These are phyloP conservation scores for Otolemur crassicaudatus DNA, from an alignment of 2,797 vertebrate species.

Conservation along the genomic window DNA sequence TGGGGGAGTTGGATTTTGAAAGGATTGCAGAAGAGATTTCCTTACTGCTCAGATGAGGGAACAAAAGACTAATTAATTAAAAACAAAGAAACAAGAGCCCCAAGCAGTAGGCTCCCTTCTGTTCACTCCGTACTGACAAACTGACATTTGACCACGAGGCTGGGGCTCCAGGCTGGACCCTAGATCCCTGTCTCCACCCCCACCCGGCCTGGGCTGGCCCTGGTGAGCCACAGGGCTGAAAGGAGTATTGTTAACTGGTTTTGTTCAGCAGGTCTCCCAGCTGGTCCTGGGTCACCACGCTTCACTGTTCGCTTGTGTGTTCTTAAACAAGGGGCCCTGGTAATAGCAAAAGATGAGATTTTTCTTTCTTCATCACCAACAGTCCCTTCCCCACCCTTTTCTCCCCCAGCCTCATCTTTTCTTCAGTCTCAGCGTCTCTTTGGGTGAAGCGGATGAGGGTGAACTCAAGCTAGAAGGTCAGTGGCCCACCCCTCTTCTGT, in stretches of 20 bases:
- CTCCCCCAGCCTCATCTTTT: slow-evolving; percentile 50
- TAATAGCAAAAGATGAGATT: slow-evolving; percentile 72
- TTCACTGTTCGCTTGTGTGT: slow-evolving; percentile 54
- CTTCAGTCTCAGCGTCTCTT: neutral
- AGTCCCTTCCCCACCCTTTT: slow-evolving; percentile 54
- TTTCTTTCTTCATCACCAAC: slow-evolving; percentile 59
- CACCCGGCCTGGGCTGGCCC: neutral
- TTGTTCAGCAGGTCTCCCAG: slow-evolving; percentile 53
- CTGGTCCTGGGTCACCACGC: slow-evolving; percentile 70
- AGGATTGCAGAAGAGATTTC: slow-evolving; percentile 60
- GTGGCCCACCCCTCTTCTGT: neutral
- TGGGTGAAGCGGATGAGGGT: slow-evolving; percentile 68
- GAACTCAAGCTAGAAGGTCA: neutral
- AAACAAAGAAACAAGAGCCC: slow-evolving; percentile 66
- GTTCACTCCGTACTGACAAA: neutral
- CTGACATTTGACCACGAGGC: slow-evolving; percentile 55
- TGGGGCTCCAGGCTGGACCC: slow-evolving; percentile 21
- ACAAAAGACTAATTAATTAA: slow-evolving; percentile 75
- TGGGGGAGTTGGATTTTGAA: slow-evolving; percentile 65
- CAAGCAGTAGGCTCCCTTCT: slow-evolving; percentile 39
- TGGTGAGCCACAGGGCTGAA: neutral
- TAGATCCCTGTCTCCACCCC: neutral
- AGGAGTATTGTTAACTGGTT: slow-evolving; percentile 52
- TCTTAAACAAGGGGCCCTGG: slow-evolving; percentile 58
- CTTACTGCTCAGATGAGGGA: slow-evolving; percentile 40